A percentile compares a stretch with the other conserved stretches of the same genome.
Evolutionary conservation across 2,797 vertebrate genomes (phyloP).

Genomic region (Microctenopoma stevenorrisi): DNA sequence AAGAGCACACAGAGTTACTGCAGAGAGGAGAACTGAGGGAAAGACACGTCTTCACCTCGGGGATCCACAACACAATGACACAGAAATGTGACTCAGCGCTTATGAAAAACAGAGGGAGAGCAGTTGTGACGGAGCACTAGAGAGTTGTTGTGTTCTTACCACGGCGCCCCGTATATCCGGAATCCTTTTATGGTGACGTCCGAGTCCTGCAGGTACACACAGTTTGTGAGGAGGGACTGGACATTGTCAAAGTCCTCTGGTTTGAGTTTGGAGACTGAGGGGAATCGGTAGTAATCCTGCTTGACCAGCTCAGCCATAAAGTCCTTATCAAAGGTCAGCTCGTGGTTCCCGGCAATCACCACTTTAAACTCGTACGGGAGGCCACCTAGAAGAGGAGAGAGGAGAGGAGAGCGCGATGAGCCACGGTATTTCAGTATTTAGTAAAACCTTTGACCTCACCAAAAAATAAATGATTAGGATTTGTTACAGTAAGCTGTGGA

Average conservation of each 20-base stretch:
- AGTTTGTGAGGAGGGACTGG: conserved; percentile 97
- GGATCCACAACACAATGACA: conserved; percentile 35
- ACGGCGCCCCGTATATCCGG: conserved; percentile 97
- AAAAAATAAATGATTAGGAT: too few relatives aligned
- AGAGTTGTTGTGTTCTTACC: conserved; percentile 83
- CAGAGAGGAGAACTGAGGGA: conserved; percentile 46
- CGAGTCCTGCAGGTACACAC: conserved; percentile 99
- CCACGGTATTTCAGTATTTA: not conserved
- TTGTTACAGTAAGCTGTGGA: not conserved
- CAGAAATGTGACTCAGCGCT: conserved; percentile 28
- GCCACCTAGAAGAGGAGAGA: conserved; percentile 83
- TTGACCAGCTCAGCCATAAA: conserved; percentile 99
- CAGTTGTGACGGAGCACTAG: not conserved
- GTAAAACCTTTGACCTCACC: not conserved
- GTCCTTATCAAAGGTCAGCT: conserved; percentile 99
- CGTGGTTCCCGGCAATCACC: conserved; percentile 99
- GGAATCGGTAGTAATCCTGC: conserved; percentile 99
- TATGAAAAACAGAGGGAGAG: not conserved
- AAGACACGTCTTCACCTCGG: conserved; percentile 43
- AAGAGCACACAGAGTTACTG: conserved; percentile 36
- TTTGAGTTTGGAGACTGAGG: conserved; percentile 99
- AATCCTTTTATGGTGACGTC: conserved; percentile 99
- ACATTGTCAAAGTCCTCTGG: conserved; percentile 99
- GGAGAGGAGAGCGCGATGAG: conserved; percentile 7
- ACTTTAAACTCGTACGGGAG: conserved; percentile 98